Percentiles rank a stretch among this genome's conserved stretches.
These are phyloP conservation scores for Coecobrya sp. DNA, from an alignment of 2,888 invertebrate species.

Conservation along the genomic window DNA sequence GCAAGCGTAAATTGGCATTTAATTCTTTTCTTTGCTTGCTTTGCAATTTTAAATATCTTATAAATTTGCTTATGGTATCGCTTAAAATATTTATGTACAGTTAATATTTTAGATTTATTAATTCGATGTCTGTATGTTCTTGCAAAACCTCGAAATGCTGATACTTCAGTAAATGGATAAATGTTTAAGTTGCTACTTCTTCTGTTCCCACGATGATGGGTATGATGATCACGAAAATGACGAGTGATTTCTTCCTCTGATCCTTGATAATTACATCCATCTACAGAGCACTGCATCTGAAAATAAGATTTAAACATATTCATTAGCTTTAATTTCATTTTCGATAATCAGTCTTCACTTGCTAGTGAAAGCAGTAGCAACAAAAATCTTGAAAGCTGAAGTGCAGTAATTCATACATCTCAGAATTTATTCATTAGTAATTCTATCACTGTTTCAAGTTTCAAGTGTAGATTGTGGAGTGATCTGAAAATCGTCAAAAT, in stretches of 20 bases:
- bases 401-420: no score
- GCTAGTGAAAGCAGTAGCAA: no score
- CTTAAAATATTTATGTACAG: conserved; percentile 38
- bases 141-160: conserved; percentile 47
- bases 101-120: neutral
- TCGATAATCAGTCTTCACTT: no score
- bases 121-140: conserved; percentile 66
- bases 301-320: neutral
- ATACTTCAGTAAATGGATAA: conserved; percentile 55
- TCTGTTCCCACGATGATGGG: neutral
- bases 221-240: conserved; percentile 21
- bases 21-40: neutral
- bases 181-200: neutral
- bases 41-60: conserved; percentile 33
- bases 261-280: neutral
- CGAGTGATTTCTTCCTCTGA: neutral
- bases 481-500: no score
- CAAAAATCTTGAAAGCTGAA: no score
- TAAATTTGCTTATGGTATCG: neutral
- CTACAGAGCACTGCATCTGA: neutral
- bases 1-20: conserved; percentile 40
- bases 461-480: no score
- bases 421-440: no score
- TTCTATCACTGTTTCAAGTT: no score
- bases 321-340: no score